Base-by-base conservation (phyloP, 2,113 vertebrate species). In the Pelecanoides urinatrix region DNA sequence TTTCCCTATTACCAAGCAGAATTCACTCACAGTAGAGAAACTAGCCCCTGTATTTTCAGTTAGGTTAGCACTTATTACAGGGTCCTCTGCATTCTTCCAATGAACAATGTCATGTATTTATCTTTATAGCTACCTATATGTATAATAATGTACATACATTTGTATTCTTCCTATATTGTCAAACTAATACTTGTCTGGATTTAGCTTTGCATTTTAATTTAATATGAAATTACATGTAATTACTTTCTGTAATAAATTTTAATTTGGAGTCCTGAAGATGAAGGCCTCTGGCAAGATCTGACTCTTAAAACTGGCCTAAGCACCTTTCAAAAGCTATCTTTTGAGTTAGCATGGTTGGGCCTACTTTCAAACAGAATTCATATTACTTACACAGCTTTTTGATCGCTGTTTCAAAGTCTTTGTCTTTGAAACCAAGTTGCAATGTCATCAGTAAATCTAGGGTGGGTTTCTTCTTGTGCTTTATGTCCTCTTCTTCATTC, bases 141-240 rank as follows among this genome's bases (percentile, higher is more conserved):
- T 67, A 17, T 50, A 90, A 66, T 82, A 73, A 34, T 19, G 19
- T 78, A 44, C 59, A 42, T 34, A 44, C 10, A 56, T 80, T 90
- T 78, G 18, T 67, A 65, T 56, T 87, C 61, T 92, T 50, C 38
- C 61, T 49, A 0, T 66, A 63, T 34, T 63, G 77, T 78, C 62
- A 82, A 92, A 94, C 42, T 84, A 67, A 77, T 67, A 81, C 47
- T 34, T 77, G 72, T 65, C 89, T 92, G 89, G 61, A 92, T 96
- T 93, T 88, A 67, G 32, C 21, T 94, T 93, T 95, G 76, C 76
- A 68, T 94, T 97, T 94, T 81, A 73, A 96, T 88, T 94, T 79
- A 88, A 74, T 52, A 66, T 36, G 61, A 90, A 96, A 94, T 95
- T 75, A 83, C 10, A 58, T 7, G 21, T 80, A 88, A 90, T 93